Conservation (phyloP, 2,797 vertebrate genomes). For the Thamnophis elegans region DNA sequence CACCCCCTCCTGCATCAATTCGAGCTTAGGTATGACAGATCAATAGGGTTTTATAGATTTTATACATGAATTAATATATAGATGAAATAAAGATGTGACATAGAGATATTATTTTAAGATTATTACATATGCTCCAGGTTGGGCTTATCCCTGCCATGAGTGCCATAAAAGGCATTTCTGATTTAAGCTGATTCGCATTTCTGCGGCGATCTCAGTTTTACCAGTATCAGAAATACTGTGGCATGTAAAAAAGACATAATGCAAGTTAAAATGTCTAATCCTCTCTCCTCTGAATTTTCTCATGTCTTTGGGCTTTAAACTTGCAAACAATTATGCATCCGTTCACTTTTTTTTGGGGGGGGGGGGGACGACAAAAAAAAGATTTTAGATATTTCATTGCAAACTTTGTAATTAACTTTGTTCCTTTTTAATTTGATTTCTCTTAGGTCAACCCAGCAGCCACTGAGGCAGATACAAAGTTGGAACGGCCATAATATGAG, state of each 20-base stretch:
- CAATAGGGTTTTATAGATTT: not conserved
- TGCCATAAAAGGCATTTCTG: not conserved
- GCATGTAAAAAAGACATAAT: not conserved
- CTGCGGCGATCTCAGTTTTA: not conserved
- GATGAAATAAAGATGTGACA: not conserved
- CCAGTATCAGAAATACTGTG: not conserved
- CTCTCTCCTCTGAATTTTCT: not conserved
- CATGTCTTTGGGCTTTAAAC: not conserved
- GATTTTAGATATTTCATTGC: not conserved
- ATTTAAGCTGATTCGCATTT: not conserved
- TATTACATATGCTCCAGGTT: not conserved
- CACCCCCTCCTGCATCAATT: no score
- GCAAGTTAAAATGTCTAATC: not conserved
- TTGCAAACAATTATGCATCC: not conserved
- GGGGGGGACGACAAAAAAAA: not conserved
- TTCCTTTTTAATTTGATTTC: constrained; percentile 19
- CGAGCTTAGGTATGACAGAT: not conserved
- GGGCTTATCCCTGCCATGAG: not conserved
- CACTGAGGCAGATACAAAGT: not conserved
- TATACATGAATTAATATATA: not conserved
- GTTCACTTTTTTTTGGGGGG: not conserved
- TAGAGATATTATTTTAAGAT: not conserved
- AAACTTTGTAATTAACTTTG: not conserved
- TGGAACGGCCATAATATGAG: constrained; percentile 63
- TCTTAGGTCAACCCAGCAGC: constrained; percentile 16